Conservation (phyloP, 2,797 vertebrate genomes). For the Anomalospiza imberbis region DNA sequence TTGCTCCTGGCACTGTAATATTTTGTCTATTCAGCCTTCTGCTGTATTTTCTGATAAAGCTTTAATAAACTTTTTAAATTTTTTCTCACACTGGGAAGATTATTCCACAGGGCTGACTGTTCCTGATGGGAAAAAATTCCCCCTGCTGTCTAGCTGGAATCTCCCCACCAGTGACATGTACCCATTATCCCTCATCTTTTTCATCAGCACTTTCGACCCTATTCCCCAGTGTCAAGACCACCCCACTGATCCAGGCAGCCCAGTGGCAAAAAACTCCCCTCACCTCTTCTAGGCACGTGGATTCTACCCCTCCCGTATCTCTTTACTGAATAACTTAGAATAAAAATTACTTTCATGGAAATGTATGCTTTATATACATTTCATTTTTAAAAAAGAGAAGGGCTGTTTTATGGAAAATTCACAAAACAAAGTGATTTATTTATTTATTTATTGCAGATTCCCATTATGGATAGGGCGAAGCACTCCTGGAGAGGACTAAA, state of each 20-base stretch:
- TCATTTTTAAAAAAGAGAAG: fast-evolving
- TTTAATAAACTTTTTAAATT: background rate
- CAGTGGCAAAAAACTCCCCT: background rate
- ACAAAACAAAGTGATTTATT: background rate
- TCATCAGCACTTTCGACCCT: background rate
- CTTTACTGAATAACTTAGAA: background rate
- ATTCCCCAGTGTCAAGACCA: background rate
- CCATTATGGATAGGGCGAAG: fast-evolving
- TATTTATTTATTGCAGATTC: background rate
- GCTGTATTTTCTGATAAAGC: background rate
- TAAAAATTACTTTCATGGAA: background rate
- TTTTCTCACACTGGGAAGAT: background rate
- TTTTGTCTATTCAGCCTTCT: background rate
- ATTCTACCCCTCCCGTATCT: background rate
- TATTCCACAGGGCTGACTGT: background rate
- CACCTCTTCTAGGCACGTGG: fast-evolving
- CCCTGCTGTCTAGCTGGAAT: background rate
- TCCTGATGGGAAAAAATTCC: background rate
- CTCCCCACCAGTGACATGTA: background rate
- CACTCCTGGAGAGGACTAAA: background rate
- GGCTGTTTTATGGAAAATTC: background rate
- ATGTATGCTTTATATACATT: background rate
- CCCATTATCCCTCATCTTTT: too few species aligned
- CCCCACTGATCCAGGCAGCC: background rate
- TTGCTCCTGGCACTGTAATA: too few species aligned